Conservation (phyloP, 2,113 vertebrate species). For the Speoplatyrhinus poulsoni region DNA sequence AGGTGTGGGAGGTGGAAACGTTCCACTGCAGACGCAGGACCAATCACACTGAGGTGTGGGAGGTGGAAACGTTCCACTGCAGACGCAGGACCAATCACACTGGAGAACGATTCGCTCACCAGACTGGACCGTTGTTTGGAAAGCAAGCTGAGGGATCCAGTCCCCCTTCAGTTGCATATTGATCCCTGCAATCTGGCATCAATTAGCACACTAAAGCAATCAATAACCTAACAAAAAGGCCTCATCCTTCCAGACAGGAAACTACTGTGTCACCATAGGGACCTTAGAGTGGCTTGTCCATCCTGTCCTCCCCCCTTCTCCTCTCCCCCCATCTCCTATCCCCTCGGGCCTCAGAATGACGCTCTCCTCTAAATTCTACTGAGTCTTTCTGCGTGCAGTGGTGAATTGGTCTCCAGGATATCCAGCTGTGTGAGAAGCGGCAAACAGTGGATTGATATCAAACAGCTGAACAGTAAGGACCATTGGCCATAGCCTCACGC, state of each 20-base stretch:
- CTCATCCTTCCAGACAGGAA: slow-evolving; percentile 56
- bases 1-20: too few species aligned
- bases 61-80: too few species aligned
- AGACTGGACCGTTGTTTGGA: slow-evolving; percentile 26
- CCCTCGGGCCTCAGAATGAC: neutral
- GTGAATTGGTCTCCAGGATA: slow-evolving; percentile 17
- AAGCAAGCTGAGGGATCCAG: slow-evolving; percentile 13
- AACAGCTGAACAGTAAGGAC: slow-evolving; percentile 36
- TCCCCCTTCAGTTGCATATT: slow-evolving; percentile 25
- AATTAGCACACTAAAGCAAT: slow-evolving; percentile 62
- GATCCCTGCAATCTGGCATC: slow-evolving; percentile 40
- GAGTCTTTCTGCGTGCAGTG: neutral
- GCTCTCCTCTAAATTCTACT: neutral
- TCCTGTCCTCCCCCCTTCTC: slow-evolving; percentile 9
- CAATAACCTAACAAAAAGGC: slow-evolving; percentile 55
- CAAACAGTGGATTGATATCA: slow-evolving; percentile 21
- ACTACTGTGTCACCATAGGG: slow-evolving; percentile 36
- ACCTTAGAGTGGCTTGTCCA: slow-evolving; percentile 29
- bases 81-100: too few species aligned
- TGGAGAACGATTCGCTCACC: neutral
- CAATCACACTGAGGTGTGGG: too few species aligned
- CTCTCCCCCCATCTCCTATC: neutral
- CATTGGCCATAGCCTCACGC: slow-evolving; percentile 25
- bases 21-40: too few species aligned
- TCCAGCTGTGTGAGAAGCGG: slow-evolving; percentile 2